phyloP scores from a whole-genome alignment of 1,140 invertebrate genomes.

The Plectus sambesii region DNA sequence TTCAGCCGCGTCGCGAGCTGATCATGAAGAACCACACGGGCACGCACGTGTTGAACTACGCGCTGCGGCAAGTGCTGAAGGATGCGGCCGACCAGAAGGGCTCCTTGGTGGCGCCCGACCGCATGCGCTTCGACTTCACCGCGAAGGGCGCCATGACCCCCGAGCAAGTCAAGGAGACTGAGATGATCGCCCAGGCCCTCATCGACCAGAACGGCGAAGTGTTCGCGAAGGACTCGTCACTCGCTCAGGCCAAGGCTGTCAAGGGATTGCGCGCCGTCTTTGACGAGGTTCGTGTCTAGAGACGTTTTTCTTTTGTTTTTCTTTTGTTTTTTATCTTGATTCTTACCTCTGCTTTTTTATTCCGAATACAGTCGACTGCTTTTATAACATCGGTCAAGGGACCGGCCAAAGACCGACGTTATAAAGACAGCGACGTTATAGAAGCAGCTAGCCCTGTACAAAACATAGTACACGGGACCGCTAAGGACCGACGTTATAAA shows the following conservation, averaged over 20 bases:
- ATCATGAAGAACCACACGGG: conserved; percentile 99
- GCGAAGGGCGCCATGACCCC: conserved; percentile 77
- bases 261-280: conserved; percentile 88
- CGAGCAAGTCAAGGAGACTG: conserved; percentile 67
- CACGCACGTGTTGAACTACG: conserved; percentile 92
- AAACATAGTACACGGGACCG: too few species aligned
- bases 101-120: conserved; percentile 92
- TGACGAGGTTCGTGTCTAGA: conserved; percentile 59
- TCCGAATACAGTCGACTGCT: too few species aligned
- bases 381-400: too few species aligned
- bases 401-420: too few species aligned
- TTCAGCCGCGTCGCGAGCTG: conserved; percentile 59
- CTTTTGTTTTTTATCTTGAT: too few species aligned
- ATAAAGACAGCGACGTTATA: too few species aligned
- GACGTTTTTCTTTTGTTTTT: too few species aligned
- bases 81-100: conserved; percentile 92
- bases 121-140: conserved; percentile 91
- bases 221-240: conserved; percentile 73
- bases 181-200: conserved; percentile 65
- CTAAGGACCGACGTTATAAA: too few species aligned
- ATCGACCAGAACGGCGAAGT: conserved; percentile 68
- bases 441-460: too few species aligned
- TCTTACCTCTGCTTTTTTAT: too few species aligned
- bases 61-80: conserved; percentile 72
- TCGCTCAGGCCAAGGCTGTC: conserved; percentile 76